phyloP scores from a whole-genome alignment of 2,797 vertebrate genomes.

The Hoplostethus mediterraneus region DNA sequence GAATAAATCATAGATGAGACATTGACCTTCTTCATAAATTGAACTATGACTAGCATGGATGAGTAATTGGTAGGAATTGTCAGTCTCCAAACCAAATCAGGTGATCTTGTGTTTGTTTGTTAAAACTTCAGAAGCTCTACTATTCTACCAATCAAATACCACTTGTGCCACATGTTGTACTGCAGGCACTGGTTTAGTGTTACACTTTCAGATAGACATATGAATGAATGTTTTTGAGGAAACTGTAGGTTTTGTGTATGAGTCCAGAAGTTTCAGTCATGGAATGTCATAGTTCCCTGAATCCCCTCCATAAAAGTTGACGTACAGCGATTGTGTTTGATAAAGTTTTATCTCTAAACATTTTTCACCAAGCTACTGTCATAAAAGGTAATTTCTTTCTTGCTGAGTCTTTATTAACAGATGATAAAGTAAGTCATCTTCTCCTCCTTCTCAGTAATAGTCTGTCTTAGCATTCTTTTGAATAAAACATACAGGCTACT shows the following conservation, averaged over 20 bases:
- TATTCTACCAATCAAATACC: no score
- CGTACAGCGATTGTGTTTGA: background rate
- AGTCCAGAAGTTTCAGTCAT: background rate
- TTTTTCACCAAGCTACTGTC: conserved; percentile 15
- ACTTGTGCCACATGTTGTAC: background rate
- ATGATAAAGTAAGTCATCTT: conserved; percentile 37
- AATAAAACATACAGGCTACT: conserved; percentile 60
- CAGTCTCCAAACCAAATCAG: conserved; percentile 22
- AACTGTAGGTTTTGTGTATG: conserved; percentile 12
- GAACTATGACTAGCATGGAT: conserved; percentile 45
- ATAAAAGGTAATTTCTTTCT: conserved; percentile 31
- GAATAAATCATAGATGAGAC: conserved; percentile 60
- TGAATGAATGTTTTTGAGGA: background rate
- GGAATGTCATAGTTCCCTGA: background rate
- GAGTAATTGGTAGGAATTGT: conserved; percentile 63
- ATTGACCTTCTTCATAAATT: conserved; percentile 48
- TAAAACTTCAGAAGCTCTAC: background rate
- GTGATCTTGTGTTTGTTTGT: background rate
- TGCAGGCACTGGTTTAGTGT: background rate
- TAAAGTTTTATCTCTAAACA: background rate
- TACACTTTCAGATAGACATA: background rate
- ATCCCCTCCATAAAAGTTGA: no score
- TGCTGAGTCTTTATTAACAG: conserved; percentile 13
- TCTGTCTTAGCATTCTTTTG: conserved; percentile 50
- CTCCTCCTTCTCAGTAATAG: conserved; percentile 6